Conservation (phyloP, 2,113 vertebrate genomes). For the Antechinus stuartii region DNA sequence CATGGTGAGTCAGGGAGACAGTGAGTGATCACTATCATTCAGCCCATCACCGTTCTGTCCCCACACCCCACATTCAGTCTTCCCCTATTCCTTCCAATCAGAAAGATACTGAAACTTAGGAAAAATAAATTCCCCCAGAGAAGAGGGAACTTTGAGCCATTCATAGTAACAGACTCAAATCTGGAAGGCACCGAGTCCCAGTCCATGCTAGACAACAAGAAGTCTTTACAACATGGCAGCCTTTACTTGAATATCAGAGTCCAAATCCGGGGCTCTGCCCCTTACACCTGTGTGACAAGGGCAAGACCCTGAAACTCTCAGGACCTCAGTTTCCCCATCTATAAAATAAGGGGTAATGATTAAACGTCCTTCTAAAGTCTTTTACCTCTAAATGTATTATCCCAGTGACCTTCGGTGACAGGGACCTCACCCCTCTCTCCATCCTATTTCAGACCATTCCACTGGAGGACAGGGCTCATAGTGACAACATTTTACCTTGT, state of each 20-base stretch:
- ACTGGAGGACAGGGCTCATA: background rate
- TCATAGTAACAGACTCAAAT: background rate
- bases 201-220: background rate
- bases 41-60: background rate
- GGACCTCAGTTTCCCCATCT: background rate
- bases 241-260: background rate
- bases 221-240: background rate
- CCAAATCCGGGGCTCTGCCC: background rate
- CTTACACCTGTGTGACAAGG: background rate
- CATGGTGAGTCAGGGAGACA: background rate
- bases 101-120: background rate
- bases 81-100: background rate
- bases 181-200: background rate
- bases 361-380: background rate
- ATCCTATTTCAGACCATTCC: background rate
- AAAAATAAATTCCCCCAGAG: background rate
- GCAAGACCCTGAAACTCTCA: background rate
- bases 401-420: background rate
- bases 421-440: background rate
- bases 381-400: background rate
- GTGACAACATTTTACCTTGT: background rate
- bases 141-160: background rate
- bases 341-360: background rate
- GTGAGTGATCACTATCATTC: fast-evolving
- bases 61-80: background rate